A percentile compares a stretch with the other conserved stretches of the same genome.
phyloP scores from a whole-genome alignment of 2,888 invertebrate genomes.

The Ichneumon xanthorius region DNA sequence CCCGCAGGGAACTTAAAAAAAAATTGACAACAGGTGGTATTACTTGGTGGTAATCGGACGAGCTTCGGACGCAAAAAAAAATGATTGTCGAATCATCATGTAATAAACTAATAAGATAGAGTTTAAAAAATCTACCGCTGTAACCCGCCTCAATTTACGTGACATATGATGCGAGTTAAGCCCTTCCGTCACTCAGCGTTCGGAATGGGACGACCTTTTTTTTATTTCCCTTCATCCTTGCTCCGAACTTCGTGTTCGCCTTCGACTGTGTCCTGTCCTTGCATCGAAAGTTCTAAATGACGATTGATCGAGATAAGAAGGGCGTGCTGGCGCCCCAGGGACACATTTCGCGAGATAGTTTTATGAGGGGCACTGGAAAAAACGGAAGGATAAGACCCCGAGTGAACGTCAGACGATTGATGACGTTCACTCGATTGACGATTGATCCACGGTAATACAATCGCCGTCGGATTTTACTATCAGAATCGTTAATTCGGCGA shows the following conservation, averaged over 20 bases:
- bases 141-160: not conserved
- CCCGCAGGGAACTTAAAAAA: too few relatives aligned
- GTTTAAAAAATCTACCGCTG: not conserved
- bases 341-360: conserved; percentile 26
- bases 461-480: not conserved
- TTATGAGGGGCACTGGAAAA: not conserved
- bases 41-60: too few relatives aligned
- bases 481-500: conserved; percentile 1
- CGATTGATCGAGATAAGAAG: conserved; percentile 48
- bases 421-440: too few relatives aligned
- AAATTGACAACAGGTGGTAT: too few relatives aligned
- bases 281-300: conserved; percentile 31
- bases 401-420: conserved; percentile 11
- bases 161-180: not conserved
- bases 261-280: not conserved
- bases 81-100: not conserved
- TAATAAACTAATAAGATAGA: not conserved
- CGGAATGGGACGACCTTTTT: not conserved
- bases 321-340: not conserved
- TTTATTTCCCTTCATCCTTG: not conserved
- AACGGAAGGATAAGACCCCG: not conserved
- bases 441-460: conserved; percentile 2
- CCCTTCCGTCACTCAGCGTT: not conserved
- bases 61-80: too few relatives aligned
- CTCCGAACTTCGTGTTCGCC: not conserved